phyloP scores from a whole-genome alignment of 2,113 vertebrate species.

The Microtus richardsoni region DNA sequence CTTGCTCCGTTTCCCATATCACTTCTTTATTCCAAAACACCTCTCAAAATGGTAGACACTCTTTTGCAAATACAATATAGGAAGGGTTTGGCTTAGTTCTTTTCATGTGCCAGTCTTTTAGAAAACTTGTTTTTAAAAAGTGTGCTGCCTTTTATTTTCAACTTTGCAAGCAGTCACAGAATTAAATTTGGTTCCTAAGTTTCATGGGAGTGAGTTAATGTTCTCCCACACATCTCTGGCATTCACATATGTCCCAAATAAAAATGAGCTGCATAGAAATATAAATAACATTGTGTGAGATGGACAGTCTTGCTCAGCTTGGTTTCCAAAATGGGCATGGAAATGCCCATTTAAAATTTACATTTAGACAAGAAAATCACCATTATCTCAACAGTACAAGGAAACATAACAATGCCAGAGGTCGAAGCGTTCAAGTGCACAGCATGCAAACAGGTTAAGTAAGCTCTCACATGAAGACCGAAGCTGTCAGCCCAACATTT shows the following conservation, averaged over 20 bases:
- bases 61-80: constrained; percentile 9
- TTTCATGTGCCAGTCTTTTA: constrained; percentile 43
- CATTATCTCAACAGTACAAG: constrained; percentile 56
- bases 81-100: constrained; percentile 22
- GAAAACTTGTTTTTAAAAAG: constrained; percentile 45
- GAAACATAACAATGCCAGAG: constrained; percentile 40
- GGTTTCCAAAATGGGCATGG: constrained; percentile 46
- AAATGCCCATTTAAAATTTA: constrained; percentile 68
- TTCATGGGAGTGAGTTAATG: constrained; percentile 66
- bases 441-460: constrained; percentile 21
- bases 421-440: not conserved
- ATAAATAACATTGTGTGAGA: constrained; percentile 69
- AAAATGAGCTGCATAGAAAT: constrained; percentile 64
- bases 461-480: not conserved
- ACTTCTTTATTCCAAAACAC: not conserved
- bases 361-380: constrained; percentile 70
- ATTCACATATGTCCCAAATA: constrained; percentile 72
- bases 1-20: not conserved
- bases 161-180: constrained; percentile 66
- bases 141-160: constrained; percentile 15
- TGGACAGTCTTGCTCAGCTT: constrained; percentile 65
- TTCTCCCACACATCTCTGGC: constrained; percentile 67
- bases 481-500: not conserved
- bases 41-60: constrained; percentile 20
- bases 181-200: constrained; percentile 71